A percentile compares a stretch with the other conserved stretches of the same genome.
These are phyloP conservation scores for Ormyrus pomaceus DNA, from an alignment of 2,888 invertebrate genomes.

Conservation along the genomic window DNA sequence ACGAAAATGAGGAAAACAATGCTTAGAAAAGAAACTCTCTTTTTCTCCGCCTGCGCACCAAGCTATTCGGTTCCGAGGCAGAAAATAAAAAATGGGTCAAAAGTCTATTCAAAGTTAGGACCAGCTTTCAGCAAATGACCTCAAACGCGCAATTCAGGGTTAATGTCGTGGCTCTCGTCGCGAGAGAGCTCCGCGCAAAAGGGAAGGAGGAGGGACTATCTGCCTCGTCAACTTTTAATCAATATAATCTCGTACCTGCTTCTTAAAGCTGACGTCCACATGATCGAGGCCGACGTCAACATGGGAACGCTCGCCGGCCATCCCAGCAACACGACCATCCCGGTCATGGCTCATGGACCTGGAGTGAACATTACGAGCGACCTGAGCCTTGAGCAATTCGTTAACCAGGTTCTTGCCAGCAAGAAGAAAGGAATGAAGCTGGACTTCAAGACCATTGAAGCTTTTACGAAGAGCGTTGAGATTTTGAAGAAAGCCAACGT, in stretches of 20 bases:
- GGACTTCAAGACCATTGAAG: slow-evolving; percentile 90
- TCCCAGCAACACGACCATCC: slow-evolving; percentile 69
- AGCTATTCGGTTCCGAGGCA: neutral
- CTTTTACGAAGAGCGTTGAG: slow-evolving; percentile 80
- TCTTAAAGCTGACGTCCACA: slow-evolving; percentile 77
- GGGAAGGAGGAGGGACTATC: neutral
- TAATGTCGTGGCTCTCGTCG: slow-evolving; percentile 29
- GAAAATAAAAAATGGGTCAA: slow-evolving; percentile 36
- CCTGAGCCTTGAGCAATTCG: slow-evolving; percentile 85
- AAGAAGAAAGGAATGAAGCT: slow-evolving; percentile 88
- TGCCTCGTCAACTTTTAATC: too few relatives aligned
- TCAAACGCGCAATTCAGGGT: slow-evolving; percentile 42
- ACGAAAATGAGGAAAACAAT: too few relatives aligned
- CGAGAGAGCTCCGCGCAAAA: too few relatives aligned
- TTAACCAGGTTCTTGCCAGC: slow-evolving; percentile 78
- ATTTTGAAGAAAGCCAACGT: slow-evolving; percentile 71
- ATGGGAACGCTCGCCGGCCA: slow-evolving; percentile 76
- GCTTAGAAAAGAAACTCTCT: neutral
- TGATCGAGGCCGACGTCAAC: slow-evolving; percentile 92
- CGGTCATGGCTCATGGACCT: slow-evolving; percentile 94
- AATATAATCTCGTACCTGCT: neutral
- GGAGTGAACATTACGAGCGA: slow-evolving; percentile 79
- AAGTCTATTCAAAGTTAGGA: slow-evolving; percentile 34
- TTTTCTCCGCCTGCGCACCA: neutral
- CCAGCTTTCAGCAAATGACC: slow-evolving; percentile 20